Conservation (phyloP, 2,888 invertebrate species). For the Zaprionus obscuricornis region DNA sequence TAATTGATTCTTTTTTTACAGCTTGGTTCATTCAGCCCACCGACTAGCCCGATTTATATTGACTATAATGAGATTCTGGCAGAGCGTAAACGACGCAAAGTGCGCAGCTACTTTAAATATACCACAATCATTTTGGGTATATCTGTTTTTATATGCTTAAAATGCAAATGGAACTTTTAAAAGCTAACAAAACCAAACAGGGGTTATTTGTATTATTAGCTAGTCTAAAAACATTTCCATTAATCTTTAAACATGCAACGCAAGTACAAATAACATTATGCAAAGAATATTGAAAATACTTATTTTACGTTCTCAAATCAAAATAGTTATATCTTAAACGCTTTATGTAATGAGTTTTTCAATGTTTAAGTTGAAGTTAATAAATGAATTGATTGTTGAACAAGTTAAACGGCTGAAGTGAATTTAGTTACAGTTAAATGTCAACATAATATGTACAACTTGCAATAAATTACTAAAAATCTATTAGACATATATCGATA, state of each 20-base stretch:
- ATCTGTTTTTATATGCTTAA: slow-evolving; percentile 79
- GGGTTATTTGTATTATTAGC: slow-evolving; percentile 19
- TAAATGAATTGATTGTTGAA: slow-evolving; percentile 26
- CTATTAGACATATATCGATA: not conserved
- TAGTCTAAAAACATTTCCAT: slow-evolving; percentile 26
- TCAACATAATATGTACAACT: too few relatives aligned
- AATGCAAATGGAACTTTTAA: slow-evolving; percentile 73
- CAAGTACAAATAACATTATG: slow-evolving; percentile 42
- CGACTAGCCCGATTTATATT: slow-evolving; percentile 77
- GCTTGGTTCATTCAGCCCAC: slow-evolving; percentile 80
- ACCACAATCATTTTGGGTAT: slow-evolving; percentile 78
- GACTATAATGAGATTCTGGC: slow-evolving; percentile 78
- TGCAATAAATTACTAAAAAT: too few relatives aligned
- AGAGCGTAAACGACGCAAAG: slow-evolving; percentile 72
- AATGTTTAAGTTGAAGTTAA: slow-evolving; percentile 32
- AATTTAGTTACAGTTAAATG: too few relatives aligned
- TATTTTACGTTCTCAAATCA: slow-evolving; percentile 42
- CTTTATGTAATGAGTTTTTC: slow-evolving; percentile 41
- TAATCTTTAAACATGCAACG: slow-evolving; percentile 11
- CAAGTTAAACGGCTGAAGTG: not conserved
- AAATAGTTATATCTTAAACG: slow-evolving; percentile 34
- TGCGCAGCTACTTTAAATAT: slow-evolving; percentile 78
- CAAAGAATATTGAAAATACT: slow-evolving; percentile 23
- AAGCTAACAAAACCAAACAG: slow-evolving; percentile 6
- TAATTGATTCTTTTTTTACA: slow-evolving; percentile 29